phyloP scores from a whole-genome alignment of 2,888 invertebrate species.

The Trichogramma evanescens region DNA sequence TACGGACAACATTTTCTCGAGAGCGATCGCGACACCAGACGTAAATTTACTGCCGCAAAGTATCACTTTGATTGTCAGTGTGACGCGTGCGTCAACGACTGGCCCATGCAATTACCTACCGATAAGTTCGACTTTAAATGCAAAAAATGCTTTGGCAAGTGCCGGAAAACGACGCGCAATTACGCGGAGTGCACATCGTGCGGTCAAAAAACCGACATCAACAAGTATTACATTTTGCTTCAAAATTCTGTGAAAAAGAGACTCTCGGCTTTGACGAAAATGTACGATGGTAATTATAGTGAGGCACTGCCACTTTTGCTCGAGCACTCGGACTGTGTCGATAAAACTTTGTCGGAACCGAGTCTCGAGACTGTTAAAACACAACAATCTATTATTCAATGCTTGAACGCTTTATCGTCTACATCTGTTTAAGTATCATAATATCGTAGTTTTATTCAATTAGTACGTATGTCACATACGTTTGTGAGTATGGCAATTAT shows the following conservation, averaged over 20 bases:
- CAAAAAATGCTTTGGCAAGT: slow-evolving; percentile 26
- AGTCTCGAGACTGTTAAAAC: slow-evolving; percentile 41
- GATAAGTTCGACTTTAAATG: slow-evolving; percentile 33
- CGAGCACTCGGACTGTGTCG: slow-evolving; percentile 35
- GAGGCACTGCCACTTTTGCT: slow-evolving; percentile 37
- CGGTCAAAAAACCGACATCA: slow-evolving; percentile 27
- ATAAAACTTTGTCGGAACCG: slow-evolving; percentile 35
- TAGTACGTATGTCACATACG: slow-evolving; percentile 13
- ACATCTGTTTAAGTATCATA: slow-evolving; percentile 16
- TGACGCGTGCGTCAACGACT: slow-evolving; percentile 43
- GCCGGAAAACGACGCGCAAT: slow-evolving; percentile 6
- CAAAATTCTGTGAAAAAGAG: slow-evolving; percentile 34
- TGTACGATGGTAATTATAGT: slow-evolving; percentile 36
- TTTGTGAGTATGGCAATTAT: neutral
- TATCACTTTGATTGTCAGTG: slow-evolving; percentile 48
- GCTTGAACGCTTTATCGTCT: slow-evolving; percentile 39
- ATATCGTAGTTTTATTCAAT: slow-evolving; percentile 3
- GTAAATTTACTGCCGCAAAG: slow-evolving; percentile 39
- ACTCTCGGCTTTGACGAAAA: slow-evolving; percentile 32
- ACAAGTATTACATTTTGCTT: slow-evolving; percentile 29
- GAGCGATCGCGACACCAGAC: slow-evolving; percentile 35
- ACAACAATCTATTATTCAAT: slow-evolving; percentile 43
- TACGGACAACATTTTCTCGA: slow-evolving; percentile 48
- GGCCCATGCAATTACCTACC: slow-evolving; percentile 34
- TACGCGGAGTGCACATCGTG: slow-evolving; percentile 24